phyloP scores from a whole-genome alignment of 2,888 invertebrate species.

The Platypus cylindrus region DNA sequence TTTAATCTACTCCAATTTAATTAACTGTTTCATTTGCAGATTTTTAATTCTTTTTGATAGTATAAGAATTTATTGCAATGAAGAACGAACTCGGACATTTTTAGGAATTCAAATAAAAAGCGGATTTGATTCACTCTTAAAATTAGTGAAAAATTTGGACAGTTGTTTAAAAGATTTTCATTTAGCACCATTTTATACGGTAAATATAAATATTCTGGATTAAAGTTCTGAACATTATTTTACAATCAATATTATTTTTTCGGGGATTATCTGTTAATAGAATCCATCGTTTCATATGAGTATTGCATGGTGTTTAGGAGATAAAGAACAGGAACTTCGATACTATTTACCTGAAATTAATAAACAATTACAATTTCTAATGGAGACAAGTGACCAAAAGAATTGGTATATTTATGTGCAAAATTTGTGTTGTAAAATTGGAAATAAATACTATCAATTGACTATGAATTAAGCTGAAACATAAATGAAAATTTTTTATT shows the following conservation, averaged over 20 bases:
- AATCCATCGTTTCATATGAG: conserved; percentile 77
- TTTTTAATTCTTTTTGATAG: conserved; percentile 47
- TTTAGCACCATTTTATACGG: conserved; percentile 66
- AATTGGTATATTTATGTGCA: conserved; percentile 40
- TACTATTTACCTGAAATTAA: conserved; percentile 41
- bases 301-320: conserved; percentile 65
- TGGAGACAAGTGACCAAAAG: conserved; percentile 31
- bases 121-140: conserved; percentile 42
- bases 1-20: not conserved
- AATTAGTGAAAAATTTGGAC: conserved; percentile 50
- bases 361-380: conserved; percentile 30
- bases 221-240: not conserved
- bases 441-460: conserved; percentile 46
- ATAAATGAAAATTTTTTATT: too few relatives aligned
- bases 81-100: conserved; percentile 75
- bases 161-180: conserved; percentile 58
- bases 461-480: too few relatives aligned
- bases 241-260: conserved; percentile 24
- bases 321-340: conserved; percentile 42
- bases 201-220: conserved; percentile 29
- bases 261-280: too few relatives aligned
- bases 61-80: conserved; percentile 67
- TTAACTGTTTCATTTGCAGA: conserved; percentile 29
- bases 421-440: conserved; percentile 55
- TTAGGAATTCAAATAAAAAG: conserved; percentile 54